A percentile compares a stretch with the other conserved stretches of the same genome.
Conservation (phyloP, 2,888 invertebrate genomes). For the Scaptomyza cyrtandrae region DNA sequence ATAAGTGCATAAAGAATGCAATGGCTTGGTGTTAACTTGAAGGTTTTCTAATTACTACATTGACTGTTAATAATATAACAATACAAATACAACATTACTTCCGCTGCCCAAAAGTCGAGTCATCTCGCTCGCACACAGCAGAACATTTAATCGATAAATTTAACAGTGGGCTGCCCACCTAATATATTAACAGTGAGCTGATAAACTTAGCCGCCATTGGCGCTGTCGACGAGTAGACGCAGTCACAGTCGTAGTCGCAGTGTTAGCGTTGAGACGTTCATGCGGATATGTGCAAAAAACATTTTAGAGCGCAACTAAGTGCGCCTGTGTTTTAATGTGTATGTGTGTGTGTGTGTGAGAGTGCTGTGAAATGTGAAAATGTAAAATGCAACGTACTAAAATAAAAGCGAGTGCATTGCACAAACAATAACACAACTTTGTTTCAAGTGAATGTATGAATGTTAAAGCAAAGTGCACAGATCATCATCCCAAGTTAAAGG, state of each 20-base stretch:
- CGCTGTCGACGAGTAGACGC: conserved; percentile 52
- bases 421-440: conserved; percentile 10
- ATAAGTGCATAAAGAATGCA: neutral
- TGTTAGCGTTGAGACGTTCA: conserved; percentile 54
- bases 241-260: conserved; percentile 55
- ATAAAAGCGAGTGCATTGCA: conserved; percentile 17
- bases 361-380: conserved; percentile 39
- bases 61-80: conserved; percentile 5
- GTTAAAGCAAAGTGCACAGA: neutral
- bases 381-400: conserved; percentile 28
- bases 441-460: neutral
- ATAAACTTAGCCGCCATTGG: conserved; percentile 41
- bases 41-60: neutral
- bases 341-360: conserved; percentile 25
- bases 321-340: conserved; percentile 6
- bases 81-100: conserved; percentile 20
- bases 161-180: conserved; percentile 66
- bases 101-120: conserved; percentile 13
- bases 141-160: conserved; percentile 67
- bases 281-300: conserved; percentile 22
- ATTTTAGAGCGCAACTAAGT: conserved; percentile 7
- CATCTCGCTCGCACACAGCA: conserved; percentile 47
- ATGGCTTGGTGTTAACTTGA: neutral
- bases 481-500: neutral
- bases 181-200: conserved; percentile 56